phyloP scores from a whole-genome alignment of 1,140 invertebrate species.

The Aphelinus certus region DNA sequence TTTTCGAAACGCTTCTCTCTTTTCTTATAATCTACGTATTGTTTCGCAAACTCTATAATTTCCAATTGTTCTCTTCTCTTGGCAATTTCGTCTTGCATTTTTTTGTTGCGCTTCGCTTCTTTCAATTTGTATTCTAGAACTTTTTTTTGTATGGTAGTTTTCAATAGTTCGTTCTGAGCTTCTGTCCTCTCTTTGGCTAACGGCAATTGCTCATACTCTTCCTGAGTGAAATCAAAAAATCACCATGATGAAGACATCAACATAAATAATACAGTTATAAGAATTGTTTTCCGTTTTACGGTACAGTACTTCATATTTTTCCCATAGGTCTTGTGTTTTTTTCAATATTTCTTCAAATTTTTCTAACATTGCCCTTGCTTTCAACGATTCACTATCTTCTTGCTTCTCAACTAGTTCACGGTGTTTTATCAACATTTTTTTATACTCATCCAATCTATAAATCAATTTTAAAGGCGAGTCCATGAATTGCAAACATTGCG shows the following conservation, averaged over 20 bases:
- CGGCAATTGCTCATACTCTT: slow-evolving; percentile 28
- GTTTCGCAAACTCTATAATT: slow-evolving; percentile 34
- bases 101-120: slow-evolving; percentile 1
- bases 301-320: slow-evolving; percentile 29
- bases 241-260: too few species aligned
- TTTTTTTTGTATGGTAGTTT: slow-evolving; percentile 10
- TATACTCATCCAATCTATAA: slow-evolving; percentile 32
- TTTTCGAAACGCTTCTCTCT: slow-evolving; percentile 11
- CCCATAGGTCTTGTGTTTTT: slow-evolving; percentile 20
- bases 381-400: slow-evolving; percentile 27
- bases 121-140: slow-evolving; percentile 18
- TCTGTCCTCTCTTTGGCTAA: slow-evolving; percentile 16
- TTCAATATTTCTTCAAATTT: slow-evolving; percentile 25
- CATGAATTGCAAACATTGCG: too few species aligned
- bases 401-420: slow-evolving; percentile 20
- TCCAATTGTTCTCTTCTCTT: slow-evolving; percentile 21
- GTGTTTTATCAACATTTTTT: slow-evolving; percentile 17
- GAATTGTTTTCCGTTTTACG: not conserved
- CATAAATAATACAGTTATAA: too few species aligned
- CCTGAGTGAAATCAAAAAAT: slow-evolving; percentile 9
- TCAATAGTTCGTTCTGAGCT: slow-evolving; percentile 4
- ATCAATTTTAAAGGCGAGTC: not conserved
- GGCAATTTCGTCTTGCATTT: slow-evolving; percentile 15
- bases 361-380: slow-evolving; percentile 17
- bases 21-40: slow-evolving; percentile 23